Conservation (phyloP, 2,113 vertebrate species). For the Rhea pennata region DNA sequence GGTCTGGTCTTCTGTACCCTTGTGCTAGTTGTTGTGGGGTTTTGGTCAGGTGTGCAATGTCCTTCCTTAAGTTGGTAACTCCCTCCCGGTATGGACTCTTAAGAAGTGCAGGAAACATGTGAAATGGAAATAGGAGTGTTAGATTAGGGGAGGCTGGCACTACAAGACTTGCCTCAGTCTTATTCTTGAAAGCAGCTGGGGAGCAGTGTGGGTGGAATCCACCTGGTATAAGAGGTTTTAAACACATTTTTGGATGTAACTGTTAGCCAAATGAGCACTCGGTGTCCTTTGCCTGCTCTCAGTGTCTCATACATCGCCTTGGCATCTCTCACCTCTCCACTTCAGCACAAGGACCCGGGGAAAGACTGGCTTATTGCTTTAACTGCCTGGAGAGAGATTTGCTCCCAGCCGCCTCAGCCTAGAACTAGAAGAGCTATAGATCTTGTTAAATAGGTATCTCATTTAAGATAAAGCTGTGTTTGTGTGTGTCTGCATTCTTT, state of each 20-base stretch:
- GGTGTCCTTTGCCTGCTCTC: neutral
- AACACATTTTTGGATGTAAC: neutral
- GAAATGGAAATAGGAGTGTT: neutral
- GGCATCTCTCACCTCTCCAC: neutral
- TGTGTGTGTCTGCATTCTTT: neutral
- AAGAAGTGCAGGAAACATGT: rapidly evolving
- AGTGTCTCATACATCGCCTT: neutral
- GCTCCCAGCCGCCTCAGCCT: neutral
- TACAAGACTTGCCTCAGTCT: neutral
- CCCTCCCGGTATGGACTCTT: rapidly evolving
- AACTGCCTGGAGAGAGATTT: neutral
- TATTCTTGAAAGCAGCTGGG: neutral
- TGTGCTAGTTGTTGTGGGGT: neutral
- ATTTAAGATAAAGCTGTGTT: neutral
- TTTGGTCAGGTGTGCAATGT: neutral
- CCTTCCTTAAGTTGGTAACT: neutral
- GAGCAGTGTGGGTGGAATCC: neutral
- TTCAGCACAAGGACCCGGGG: neutral
- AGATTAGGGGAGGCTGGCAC: neutral
- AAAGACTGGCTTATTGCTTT: neutral
- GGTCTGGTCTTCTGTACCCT: neutral
- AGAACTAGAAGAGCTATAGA: neutral
- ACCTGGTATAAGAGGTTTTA: neutral
- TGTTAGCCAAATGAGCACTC: neutral
- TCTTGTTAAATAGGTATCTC: neutral